Evolutionary conservation across 2,888 invertebrate species (phyloP).

Genomic region (Pachycephus smyrnensis): DNA sequence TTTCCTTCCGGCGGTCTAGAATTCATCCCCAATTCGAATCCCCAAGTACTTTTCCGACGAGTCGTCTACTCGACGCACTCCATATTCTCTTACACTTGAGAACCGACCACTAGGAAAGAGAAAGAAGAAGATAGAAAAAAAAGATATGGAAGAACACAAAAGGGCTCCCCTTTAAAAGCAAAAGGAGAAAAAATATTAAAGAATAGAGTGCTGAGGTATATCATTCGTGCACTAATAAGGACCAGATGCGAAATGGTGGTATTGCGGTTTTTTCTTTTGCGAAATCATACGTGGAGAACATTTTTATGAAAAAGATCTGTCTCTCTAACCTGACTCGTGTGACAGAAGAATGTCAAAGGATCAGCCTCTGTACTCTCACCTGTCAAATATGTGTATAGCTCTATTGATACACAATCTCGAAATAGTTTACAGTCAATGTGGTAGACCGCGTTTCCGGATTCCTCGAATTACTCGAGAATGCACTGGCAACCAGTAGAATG

Average conservation of each 20-base stretch:
- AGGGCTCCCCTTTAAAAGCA: too few relatives aligned
- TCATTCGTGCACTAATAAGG: neutral
- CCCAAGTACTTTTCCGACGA: neutral
- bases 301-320: neutral
- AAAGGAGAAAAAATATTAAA: neutral
- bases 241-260: neutral
- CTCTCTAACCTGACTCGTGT: neutral
- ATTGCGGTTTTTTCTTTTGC: neutral
- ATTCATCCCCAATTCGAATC: neutral
- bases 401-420: neutral
- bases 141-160: neutral
- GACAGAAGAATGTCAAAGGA: neutral
- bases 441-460: neutral
- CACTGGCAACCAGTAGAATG: neutral
- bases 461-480: neutral
- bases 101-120: neutral
- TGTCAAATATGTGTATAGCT: neutral
- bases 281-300: neutral
- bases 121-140: neutral
- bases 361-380: neutral
- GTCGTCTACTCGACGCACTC: neutral
- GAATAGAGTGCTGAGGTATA: neutral
- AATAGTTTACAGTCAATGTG: neutral
- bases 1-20: neutral
- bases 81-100: neutral